Base-by-base conservation (phyloP, 2,888 invertebrate genomes). In the Harpalus rubripes region DNA sequence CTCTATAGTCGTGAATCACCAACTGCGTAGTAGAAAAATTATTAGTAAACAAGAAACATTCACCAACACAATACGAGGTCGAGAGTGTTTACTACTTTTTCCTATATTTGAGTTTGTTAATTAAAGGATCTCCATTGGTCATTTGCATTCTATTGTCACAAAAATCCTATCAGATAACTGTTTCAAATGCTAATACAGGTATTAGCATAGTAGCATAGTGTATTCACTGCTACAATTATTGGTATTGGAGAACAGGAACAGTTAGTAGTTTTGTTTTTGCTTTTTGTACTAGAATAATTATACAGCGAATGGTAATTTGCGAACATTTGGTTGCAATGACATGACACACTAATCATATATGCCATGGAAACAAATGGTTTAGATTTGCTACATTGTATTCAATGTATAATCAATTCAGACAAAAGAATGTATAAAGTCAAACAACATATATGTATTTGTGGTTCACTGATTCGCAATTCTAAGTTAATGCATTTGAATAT, bases 1-100 rank as follows among this genome's bases (percentile, higher is more conserved):
- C 44, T 65, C 63, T 44, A 63, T 63, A 63, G 16, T 39, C 12
- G 39, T 81, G 81, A 81, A 81, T 81, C 81, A 81, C 63, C 65
- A 81, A 63, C 39, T 81, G 81, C 81, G 81, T 63, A 63, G 52
- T 65, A 44, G 32, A 80, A 80, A 80, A 80, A 80, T 39, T 80
- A 80, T 81, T 80, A 65, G 65, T 81, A 81, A 81, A 81, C 81
- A 80, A 80, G 61, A 41, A 80, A 81, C 81, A 65, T 81, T 81
- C 81, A 81, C 81, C 41, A 44, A 26, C 44, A 81, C 44, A 61
- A 80, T 80, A 81, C 81, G 63, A 81, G 81, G 81, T 81, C 81
- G 63, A n/a, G 18, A 63, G 22, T 39, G 44, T 44, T 32, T 32
- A 22, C 12, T 58, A 26, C 26, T 81, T 44, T 63, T 81, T 81